phyloP scores from a whole-genome alignment of 2,888 invertebrate species.

The Drosophila emarginata region DNA sequence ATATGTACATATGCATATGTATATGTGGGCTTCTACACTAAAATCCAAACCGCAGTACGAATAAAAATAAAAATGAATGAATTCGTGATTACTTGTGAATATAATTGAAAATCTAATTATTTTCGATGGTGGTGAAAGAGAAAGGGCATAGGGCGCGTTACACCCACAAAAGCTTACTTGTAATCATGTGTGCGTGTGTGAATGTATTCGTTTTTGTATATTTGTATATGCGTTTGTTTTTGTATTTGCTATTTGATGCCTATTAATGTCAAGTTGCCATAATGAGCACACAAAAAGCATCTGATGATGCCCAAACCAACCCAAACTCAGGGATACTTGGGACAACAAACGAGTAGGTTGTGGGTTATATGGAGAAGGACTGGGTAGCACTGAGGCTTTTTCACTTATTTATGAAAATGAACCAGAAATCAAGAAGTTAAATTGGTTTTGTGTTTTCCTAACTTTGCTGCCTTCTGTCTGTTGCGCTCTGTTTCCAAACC shows the following conservation, averaged over 20 bases:
- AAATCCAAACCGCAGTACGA: not conserved
- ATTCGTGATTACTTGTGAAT: conserved; percentile 46
- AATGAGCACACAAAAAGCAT: conserved; percentile 71
- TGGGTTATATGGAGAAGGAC: not conserved
- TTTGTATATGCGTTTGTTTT: conserved; percentile 21
- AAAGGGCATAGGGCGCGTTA: not conserved
- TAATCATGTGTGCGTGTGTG: conserved; percentile 13
- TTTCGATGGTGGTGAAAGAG: conserved; percentile 43
- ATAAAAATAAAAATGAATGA: conserved; percentile 30
- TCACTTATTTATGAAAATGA: conserved; percentile 71
- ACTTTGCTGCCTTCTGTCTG: conserved; percentile 52
- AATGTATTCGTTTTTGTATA: conserved; percentile 20
- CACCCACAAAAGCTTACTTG: conserved; percentile 28
- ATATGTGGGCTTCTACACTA: not conserved
- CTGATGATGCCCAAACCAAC: conserved; percentile 59
- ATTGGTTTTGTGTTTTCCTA: conserved; percentile 72
- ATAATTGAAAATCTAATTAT: conserved; percentile 67
- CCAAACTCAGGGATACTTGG: conserved; percentile 18
- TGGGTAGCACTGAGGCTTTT: conserved; percentile 37
- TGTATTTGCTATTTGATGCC: conserved; percentile 51
- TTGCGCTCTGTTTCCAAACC: conserved; percentile 43
- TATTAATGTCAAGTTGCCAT: conserved; percentile 70
- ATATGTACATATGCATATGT: not conserved
- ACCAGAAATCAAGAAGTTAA: conserved; percentile 70
- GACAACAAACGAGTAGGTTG: conserved; percentile 13